phyloP scores from a whole-genome alignment of 2,888 invertebrate genomes.

The Caprella mutica region DNA sequence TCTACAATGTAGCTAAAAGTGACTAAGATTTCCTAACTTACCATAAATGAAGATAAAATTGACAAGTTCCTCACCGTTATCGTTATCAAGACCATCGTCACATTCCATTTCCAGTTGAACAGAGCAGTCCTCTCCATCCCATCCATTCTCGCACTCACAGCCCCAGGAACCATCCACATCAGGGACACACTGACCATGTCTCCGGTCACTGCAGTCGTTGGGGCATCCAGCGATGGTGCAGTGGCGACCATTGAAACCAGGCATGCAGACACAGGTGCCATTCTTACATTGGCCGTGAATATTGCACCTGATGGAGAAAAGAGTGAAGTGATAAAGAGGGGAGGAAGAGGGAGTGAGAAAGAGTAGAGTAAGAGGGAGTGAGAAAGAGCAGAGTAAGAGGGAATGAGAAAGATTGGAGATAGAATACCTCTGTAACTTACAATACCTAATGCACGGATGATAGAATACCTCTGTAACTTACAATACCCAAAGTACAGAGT shows the following conservation, averaged over 20 bases:
- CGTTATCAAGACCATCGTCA: constrained; percentile 89
- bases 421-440: too few relatives aligned
- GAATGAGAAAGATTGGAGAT: too few relatives aligned
- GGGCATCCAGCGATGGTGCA: constrained; percentile 58
- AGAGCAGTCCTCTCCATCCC: constrained; percentile 89
- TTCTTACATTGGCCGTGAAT: constrained; percentile 95
- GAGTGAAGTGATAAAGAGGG: constrained; percentile 7
- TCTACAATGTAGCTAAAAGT: too few relatives aligned
- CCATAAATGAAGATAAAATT: background rate
- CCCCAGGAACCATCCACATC: constrained; percentile 56
- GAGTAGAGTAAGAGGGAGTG: too few relatives aligned
- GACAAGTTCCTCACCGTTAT: constrained; percentile 61
- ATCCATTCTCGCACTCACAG: constrained; percentile 87
- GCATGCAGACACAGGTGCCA: constrained; percentile 92
- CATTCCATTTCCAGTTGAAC: constrained; percentile 85
- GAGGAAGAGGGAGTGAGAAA: background rate
- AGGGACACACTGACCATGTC: constrained; percentile 33
- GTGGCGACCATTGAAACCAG: constrained; percentile 90
- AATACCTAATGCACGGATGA: too few relatives aligned
- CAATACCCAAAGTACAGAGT: too few relatives aligned
- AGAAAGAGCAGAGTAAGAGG: too few relatives aligned
- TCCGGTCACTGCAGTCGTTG: constrained; percentile 34
- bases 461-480: too few relatives aligned
- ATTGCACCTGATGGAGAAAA: constrained; percentile 50
- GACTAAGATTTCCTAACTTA: background rate